Evolutionary conservation across 2,113 vertebrate genomes (phyloP), one percentile per base, ranked within the genome.

Genomic region (Callithrix jacchus): DNA sequence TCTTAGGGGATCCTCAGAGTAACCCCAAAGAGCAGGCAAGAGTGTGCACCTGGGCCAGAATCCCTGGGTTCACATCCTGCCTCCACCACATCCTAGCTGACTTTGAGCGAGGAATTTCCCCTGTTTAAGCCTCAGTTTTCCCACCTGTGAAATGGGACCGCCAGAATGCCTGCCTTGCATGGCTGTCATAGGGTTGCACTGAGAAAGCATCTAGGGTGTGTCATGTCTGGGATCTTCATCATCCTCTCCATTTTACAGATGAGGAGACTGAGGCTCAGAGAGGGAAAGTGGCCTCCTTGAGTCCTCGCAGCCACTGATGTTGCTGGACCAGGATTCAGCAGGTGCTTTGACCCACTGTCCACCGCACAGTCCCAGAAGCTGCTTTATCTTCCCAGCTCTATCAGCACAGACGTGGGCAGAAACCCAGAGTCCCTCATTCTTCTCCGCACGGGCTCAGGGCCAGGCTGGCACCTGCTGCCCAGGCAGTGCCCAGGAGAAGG

Each of bases 171-270:
- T 13, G 20, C 30, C 11, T 47, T 27, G 8, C 1, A 30, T 30
- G 35, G 27, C 37, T 56, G 32, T 73, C 8, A 2, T 17, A 14
- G 17, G 25, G 32, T 23, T 45, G 13, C 37, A 56, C 4, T 9
- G 2, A 11, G 54, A 27, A 89, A 45, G 52, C 32, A 11, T 40
- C 37, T 3, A 13, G 40, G 21, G 8, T 5, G 42, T 17, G 10
- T 49, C 16, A 0, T 5, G 20, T 6, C 80, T 16, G 32, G 5
- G 17, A 32, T 30, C 66, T 32, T 84, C 30, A 45, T 12, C 58
- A 42, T 11, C 79, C 86, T 52, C 23, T 30, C 71, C 56, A 87
- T 68, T 80, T 89, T 32, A 85, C 52, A 88, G 71, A 83, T 71
- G 40, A 64, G 47, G 14, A 91, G 23, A 35, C 42, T 0, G 45